Conservation (phyloP, 1,140 invertebrate genomes). For the Berghia stephanieae region DNA sequence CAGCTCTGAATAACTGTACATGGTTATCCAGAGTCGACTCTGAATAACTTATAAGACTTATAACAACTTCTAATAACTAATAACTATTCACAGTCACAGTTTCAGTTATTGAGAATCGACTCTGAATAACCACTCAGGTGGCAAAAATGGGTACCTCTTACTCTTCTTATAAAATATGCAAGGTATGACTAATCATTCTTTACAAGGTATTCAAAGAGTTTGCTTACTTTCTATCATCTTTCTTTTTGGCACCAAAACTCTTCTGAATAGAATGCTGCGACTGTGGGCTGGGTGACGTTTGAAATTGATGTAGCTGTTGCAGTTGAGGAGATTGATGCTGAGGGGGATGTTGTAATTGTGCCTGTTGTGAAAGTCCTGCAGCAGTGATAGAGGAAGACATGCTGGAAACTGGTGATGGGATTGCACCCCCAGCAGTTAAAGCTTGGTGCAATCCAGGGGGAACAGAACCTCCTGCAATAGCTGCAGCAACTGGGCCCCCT, state of each 20-base stretch:
- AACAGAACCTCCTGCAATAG: conserved; percentile 18
- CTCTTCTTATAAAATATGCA: not conserved
- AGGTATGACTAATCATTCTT: not conserved
- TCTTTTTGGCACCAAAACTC: conserved; percentile 5
- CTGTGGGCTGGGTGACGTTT: conserved; percentile 21
- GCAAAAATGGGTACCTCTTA: too few relatives aligned
- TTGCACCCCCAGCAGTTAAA: conserved; percentile 31
- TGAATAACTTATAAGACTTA: too few relatives aligned
- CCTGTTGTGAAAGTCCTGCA: conserved; percentile 30
- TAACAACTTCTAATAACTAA: too few relatives aligned
- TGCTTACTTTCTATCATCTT: conserved; percentile 27
- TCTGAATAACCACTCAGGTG: too few relatives aligned
- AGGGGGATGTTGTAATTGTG: conserved; percentile 9
- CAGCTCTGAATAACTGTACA: too few relatives aligned
- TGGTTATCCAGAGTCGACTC: too few relatives aligned
- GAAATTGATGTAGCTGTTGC: conserved; percentile 17
- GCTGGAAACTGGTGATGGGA: conserved; percentile 30
- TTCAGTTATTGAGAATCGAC: too few relatives aligned
- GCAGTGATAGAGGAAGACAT: conserved; percentile 28
- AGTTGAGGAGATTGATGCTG: conserved; percentile 7
- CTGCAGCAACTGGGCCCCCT: not conserved
- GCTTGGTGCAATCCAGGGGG: conserved; percentile 24
- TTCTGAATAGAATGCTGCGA: not conserved
- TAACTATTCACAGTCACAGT: too few relatives aligned
- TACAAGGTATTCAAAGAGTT: not conserved